These are phyloP conservation scores for Notoglanidium macrostoma DNA, from an alignment of 2,797 vertebrate genomes.

Conservation along the genomic window DNA sequence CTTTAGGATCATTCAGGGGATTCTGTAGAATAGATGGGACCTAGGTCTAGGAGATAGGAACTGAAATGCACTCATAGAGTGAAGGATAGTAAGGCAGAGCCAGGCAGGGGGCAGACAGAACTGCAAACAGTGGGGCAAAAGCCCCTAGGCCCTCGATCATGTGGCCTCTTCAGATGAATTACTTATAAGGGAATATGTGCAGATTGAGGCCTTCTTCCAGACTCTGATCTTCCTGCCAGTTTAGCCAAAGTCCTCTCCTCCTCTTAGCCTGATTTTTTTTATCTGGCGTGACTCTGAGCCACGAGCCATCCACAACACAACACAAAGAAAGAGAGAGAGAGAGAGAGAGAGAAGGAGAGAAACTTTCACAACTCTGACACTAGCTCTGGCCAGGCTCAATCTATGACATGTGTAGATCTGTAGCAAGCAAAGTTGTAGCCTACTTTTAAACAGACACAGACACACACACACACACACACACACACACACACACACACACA, in stretches of 20 bases:
- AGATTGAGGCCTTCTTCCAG: slow-evolving; percentile 66
- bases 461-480: background rate
- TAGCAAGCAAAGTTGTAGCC: slow-evolving; percentile 59
- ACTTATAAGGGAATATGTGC: slow-evolving; percentile 74
- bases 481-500: slow-evolving; percentile 9
- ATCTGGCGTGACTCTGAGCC: slow-evolving; percentile 53
- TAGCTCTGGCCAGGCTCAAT: slow-evolving; percentile 35
- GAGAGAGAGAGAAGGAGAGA: slow-evolving; percentile 35
- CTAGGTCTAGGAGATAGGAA: slow-evolving; percentile 18
- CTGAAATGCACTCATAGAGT: background rate
- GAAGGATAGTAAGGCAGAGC: slow-evolving; percentile 42
- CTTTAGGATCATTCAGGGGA: background rate
- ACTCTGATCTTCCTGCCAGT: slow-evolving; percentile 69
- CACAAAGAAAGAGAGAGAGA: slow-evolving; percentile 39
- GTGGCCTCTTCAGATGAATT: slow-evolving; percentile 70
- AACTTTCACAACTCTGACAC: slow-evolving; percentile 29
- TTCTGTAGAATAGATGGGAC: background rate
- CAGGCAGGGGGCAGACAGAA: slow-evolving; percentile 39
- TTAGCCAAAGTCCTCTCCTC: slow-evolving; percentile 59
- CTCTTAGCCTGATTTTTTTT: slow-evolving; percentile 51
- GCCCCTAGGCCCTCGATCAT: slow-evolving; percentile 56
- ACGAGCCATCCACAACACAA: slow-evolving; percentile 40
- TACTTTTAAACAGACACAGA: slow-evolving; percentile 31
- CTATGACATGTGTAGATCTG: slow-evolving; percentile 48
- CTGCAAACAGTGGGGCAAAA: slow-evolving; percentile 57